phyloP scores from a whole-genome alignment of 2,888 invertebrate species.

The Parelbella ahira region DNA sequence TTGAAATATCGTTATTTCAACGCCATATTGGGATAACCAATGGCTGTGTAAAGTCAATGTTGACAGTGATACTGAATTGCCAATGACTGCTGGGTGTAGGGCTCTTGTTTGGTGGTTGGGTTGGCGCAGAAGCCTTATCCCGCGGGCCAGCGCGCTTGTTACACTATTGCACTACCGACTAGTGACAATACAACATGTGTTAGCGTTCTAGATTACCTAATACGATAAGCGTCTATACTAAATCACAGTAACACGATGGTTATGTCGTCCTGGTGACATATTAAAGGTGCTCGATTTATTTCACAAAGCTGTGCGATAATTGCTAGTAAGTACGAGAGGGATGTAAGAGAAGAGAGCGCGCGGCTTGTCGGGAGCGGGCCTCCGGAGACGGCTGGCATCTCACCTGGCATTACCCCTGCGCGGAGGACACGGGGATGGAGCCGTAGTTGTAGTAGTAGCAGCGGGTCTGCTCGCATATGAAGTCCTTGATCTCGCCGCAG shows the following conservation, averaged over 20 bases:
- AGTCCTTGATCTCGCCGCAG: slow-evolving; percentile 91
- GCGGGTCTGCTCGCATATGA: slow-evolving; percentile 94
- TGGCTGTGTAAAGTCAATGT: slow-evolving; percentile 25
- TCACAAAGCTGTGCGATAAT: slow-evolving; percentile 32
- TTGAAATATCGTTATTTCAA: slow-evolving; percentile 39
- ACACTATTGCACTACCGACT: slow-evolving; percentile 40
- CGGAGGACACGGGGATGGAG: slow-evolving; percentile 92
- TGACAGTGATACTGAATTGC: too few relatives aligned
- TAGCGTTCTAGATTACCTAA: slow-evolving; percentile 56
- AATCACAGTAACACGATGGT: slow-evolving; percentile 25
- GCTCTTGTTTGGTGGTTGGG: slow-evolving; percentile 81
- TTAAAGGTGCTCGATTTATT: slow-evolving; percentile 28
- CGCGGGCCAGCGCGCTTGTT: slow-evolving; percentile 70
- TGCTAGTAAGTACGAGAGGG: slow-evolving; percentile 15
- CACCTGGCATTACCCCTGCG: slow-evolving; percentile 95
- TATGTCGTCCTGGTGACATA: slow-evolving; percentile 52
- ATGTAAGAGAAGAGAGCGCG: slow-evolving; percentile 47
- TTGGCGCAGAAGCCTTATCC: slow-evolving; percentile 76
- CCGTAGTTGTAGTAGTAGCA: slow-evolving; percentile 96
- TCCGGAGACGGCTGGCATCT: slow-evolving; percentile 82
- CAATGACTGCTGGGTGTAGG: slow-evolving; percentile 74
- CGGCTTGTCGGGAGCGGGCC: slow-evolving; percentile 72
- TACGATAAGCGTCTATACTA: slow-evolving; percentile 30
- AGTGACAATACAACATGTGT: slow-evolving; percentile 38
- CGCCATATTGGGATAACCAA: slow-evolving; percentile 16